These are phyloP conservation scores for Drosophila parvula DNA, from an alignment of 1,140 invertebrate genomes.

Conservation along the genomic window DNA sequence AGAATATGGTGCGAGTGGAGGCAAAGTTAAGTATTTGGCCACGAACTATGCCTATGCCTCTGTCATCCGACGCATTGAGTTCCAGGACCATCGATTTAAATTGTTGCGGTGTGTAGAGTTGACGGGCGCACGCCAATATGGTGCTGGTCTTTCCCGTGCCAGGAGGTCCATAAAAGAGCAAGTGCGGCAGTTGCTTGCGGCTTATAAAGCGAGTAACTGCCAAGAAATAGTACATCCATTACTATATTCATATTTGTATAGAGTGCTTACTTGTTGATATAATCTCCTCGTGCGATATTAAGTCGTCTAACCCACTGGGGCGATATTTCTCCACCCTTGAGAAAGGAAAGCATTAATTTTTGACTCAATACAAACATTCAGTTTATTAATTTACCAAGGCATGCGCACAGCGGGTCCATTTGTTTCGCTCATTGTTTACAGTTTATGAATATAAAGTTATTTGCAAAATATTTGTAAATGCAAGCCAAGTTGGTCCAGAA, in stretches of 20 bases:
- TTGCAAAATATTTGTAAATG: neutral
- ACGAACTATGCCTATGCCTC: constrained; percentile 98
- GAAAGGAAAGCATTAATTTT: neutral
- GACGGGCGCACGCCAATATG: constrained; percentile 97
- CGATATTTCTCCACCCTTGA: constrained; percentile 99
- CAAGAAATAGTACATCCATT: neutral
- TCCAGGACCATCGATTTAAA: constrained; percentile 90
- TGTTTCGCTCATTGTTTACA: constrained; percentile 53
- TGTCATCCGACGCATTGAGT: constrained; percentile 99
- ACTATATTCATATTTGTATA: neutral
- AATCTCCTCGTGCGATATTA: constrained; percentile 99
- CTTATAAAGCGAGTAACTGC: constrained; percentile 96
- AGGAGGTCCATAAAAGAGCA: constrained; percentile 99
- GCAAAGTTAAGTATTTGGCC: constrained; percentile 99
- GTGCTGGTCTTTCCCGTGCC: constrained; percentile 99
- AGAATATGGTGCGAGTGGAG: constrained; percentile 98
- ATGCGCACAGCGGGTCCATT: constrained; percentile 60
- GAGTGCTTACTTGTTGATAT: constrained; percentile 94
- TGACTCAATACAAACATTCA: neutral
- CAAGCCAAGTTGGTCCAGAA: constrained; percentile 13
- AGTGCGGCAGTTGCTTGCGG: constrained; percentile 96
- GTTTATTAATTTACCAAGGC: constrained; percentile 59
- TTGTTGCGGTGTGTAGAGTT: constrained; percentile 95
- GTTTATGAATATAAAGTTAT: neutral
- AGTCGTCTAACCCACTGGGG: constrained; percentile 94